Conservation (phyloP, 2,888 invertebrate genomes). For the Bembecia ichneumoniformis region DNA sequence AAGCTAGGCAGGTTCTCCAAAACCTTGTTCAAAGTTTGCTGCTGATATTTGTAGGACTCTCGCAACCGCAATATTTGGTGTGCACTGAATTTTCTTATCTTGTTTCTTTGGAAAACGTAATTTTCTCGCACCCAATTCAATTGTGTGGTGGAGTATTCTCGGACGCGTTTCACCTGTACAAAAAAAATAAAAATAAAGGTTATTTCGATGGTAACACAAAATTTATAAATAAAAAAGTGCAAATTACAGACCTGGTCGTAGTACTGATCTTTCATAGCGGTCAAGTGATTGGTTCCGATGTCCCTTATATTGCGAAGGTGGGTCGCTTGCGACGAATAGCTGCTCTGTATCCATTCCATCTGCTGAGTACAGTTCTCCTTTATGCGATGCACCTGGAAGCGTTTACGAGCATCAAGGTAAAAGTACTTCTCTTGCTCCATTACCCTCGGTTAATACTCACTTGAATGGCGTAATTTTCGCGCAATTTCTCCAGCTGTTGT, state of each 20-base stretch:
- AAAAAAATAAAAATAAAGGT: slow-evolving; percentile 12
- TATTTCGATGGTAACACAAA: neutral
- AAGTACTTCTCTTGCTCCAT: neutral
- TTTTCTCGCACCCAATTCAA: slow-evolving; percentile 95
- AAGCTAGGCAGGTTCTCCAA: slow-evolving; percentile 91
- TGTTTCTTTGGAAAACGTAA: slow-evolving; percentile 94
- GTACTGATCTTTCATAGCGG: slow-evolving; percentile 90
- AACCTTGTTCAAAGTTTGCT: slow-evolving; percentile 94
- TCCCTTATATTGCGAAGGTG: slow-evolving; percentile 91
- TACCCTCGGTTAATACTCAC: slow-evolving; percentile 43
- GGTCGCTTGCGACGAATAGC: slow-evolving; percentile 89
- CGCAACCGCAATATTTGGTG: slow-evolving; percentile 90
- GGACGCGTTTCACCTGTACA: slow-evolving; percentile 87
- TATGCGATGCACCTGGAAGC: slow-evolving; percentile 83
- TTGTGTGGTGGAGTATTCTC: slow-evolving; percentile 92
- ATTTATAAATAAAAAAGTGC: neutral
- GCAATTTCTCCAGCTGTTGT: slow-evolving; percentile 87
- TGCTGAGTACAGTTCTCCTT: slow-evolving; percentile 95
- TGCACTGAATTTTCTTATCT: slow-evolving; percentile 94
- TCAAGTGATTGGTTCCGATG: slow-evolving; percentile 90
- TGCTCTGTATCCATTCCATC: slow-evolving; percentile 93
- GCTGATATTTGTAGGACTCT: slow-evolving; percentile 96
- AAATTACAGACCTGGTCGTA: slow-evolving; percentile 82
- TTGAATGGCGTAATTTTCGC: slow-evolving; percentile 94
- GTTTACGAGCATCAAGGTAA: neutral